Percentiles rank a stretch among this genome's conserved stretches.
phyloP scores from a whole-genome alignment of 2,113 vertebrate genomes.

The Anarrhichthys ocellatus region DNA sequence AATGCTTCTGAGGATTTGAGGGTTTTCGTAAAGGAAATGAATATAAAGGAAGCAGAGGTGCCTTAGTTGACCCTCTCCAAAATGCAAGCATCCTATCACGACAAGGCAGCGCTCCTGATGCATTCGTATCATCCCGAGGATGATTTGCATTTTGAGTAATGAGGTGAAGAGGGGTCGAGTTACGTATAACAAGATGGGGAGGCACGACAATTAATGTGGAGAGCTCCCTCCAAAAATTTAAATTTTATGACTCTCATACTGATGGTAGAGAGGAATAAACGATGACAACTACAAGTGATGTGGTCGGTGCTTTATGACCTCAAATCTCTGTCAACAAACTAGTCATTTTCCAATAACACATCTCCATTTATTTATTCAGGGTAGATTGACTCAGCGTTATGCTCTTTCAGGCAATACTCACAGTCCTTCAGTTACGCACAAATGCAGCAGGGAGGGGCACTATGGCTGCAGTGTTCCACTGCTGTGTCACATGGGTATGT shows the following conservation, averaged over 20 bases:
- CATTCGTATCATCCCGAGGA: constrained; percentile 44
- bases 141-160: constrained; percentile 61
- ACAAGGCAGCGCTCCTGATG: constrained; percentile 28
- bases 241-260: constrained; percentile 34
- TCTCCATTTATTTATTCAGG: constrained; percentile 21
- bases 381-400: not conserved
- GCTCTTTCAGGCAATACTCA: not conserved
- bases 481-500: not conserved
- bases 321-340: constrained; percentile 16
- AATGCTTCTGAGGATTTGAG: constrained; percentile 68
- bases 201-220: constrained; percentile 42
- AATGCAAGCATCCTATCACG: constrained; percentile 34
- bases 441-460: not conserved
- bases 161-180: constrained; percentile 29
- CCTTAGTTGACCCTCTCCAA: constrained; percentile 50
- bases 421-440: not conserved
- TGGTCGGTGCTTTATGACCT: constrained; percentile 5
- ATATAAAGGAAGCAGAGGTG: constrained; percentile 48
- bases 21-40: constrained; percentile 62
- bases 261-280: constrained; percentile 30
- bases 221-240: constrained; percentile 1
- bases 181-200: constrained; percentile 1
- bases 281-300: constrained; percentile 27
- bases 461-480: not conserved
- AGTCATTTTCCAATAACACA: constrained; percentile 15